Percentiles rank a stretch among this genome's conserved stretches.
Conservation (phyloP, 2,113 vertebrate species). For the Lipotes vexillifer region DNA sequence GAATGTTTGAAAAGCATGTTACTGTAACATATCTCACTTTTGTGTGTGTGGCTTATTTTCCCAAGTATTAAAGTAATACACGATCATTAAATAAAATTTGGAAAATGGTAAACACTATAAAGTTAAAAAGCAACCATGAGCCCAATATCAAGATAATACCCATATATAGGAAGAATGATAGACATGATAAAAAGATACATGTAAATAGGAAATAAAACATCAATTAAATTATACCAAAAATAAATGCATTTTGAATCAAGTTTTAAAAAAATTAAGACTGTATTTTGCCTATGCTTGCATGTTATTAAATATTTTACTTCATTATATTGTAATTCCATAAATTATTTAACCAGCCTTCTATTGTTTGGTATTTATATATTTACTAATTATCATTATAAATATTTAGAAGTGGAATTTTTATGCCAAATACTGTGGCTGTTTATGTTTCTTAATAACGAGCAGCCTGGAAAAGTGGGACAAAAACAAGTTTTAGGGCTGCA, state of each 20-base stretch:
- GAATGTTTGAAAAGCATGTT: not conserved
- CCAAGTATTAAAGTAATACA: not conserved
- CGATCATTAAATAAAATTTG: not conserved
- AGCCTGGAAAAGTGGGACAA: not conserved
- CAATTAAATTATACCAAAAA: not conserved
- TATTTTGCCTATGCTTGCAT: not conserved
- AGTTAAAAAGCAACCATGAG: not conserved
- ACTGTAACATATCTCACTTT: not conserved
- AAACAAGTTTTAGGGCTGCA: not conserved
- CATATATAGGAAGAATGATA: not conserved
- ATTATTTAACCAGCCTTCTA: constrained; percentile 12
- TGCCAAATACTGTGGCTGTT: not conserved
- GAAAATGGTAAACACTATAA: not conserved
- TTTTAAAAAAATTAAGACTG: not conserved
- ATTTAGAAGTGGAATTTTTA: not conserved
- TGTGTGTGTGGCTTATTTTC: not conserved
- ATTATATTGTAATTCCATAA: not conserved
- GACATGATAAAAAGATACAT: not conserved
- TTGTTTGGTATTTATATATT: constrained; percentile 29
- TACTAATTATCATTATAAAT: constrained; percentile 39
- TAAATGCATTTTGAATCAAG: not conserved
- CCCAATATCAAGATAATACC: not conserved
- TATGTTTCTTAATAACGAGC: not conserved
- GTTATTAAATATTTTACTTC: constrained; percentile 20
- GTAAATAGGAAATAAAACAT: not conserved